phyloP scores from a whole-genome alignment of 2,797 vertebrate species.

The Rhynchotus rufescens region DNA sequence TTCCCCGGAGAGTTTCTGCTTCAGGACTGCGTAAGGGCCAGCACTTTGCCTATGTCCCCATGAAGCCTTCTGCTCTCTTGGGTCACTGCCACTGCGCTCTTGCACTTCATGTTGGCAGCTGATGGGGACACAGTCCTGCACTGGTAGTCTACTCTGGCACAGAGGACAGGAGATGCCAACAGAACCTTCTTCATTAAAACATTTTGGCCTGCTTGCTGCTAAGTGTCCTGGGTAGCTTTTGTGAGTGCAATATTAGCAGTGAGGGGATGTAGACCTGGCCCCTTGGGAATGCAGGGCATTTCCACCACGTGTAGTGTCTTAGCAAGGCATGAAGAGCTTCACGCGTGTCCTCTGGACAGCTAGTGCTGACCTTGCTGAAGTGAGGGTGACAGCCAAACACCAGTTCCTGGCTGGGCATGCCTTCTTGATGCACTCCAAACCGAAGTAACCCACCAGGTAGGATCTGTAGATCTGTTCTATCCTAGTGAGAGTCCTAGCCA shows the following conservation, averaged over 20 bases:
- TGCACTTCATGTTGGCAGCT: neutral
- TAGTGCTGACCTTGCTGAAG: neutral
- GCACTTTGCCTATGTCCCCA: neutral
- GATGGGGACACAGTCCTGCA: neutral
- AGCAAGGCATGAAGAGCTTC: neutral
- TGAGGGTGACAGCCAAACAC: neutral
- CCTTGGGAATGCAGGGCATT: neutral
- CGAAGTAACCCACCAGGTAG: neutral
- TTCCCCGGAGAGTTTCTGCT: neutral
- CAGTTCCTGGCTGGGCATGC: neutral
- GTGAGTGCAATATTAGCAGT: neutral
- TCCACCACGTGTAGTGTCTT: neutral
- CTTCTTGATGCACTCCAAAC: neutral
- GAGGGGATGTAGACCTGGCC: neutral
- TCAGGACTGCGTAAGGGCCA: neutral
- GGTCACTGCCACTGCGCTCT: rapidly evolving
- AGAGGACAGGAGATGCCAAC: neutral
- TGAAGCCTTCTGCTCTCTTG: neutral
- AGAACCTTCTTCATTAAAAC: rapidly evolving
- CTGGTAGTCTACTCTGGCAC: neutral
- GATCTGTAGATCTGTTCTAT: neutral
- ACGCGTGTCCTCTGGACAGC: neutral
- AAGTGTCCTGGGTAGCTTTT: neutral
- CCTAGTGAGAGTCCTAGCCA: neutral
- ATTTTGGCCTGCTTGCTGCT: neutral